Evolutionary conservation across 2,113 vertebrate genomes (phyloP).

Genomic region (Nymphicus hollandicus): DNA sequence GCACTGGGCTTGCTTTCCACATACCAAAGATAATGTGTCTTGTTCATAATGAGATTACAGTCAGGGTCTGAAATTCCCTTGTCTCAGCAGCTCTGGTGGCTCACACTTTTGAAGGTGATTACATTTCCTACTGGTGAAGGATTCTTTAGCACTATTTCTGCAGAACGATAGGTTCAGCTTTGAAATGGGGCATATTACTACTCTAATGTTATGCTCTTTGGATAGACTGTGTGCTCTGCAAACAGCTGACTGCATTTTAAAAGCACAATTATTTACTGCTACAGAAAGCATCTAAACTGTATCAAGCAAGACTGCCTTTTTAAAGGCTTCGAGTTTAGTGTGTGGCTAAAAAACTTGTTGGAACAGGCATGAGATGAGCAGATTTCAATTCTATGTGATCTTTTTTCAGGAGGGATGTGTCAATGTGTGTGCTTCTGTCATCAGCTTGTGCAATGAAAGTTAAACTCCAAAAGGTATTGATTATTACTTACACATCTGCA

Average conservation of each 20-base stretch:
- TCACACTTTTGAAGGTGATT: not conserved
- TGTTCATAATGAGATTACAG: not conserved
- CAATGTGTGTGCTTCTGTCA: not conserved
- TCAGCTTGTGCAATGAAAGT: not conserved
- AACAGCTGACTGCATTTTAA: not conserved
- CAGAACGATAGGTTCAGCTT: not conserved
- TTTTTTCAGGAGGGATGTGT: not conserved
- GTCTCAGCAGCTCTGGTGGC: constrained; percentile 3
- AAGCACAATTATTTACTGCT: not conserved
- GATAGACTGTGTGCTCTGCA: not conserved
- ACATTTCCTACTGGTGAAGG: not conserved
- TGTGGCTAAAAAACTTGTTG: not conserved
- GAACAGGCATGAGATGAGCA: not conserved
- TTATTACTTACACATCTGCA: not conserved
- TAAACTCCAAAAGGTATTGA: not conserved
- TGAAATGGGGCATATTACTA: not conserved
- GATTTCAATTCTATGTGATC: not conserved
- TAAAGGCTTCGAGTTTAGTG: not conserved
- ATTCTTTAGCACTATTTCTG: not conserved
- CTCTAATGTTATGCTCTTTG: not conserved
- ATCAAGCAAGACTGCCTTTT: not conserved
- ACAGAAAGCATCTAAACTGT: not conserved
- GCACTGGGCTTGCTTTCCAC: not conserved
- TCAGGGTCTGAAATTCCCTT: constrained; percentile 14
- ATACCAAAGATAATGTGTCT: not conserved